A percentile compares a stretch with the other conserved stretches of the same genome.
phyloP scores from a whole-genome alignment of 2,113 vertebrate species.

The Myotis brandtii region DNA sequence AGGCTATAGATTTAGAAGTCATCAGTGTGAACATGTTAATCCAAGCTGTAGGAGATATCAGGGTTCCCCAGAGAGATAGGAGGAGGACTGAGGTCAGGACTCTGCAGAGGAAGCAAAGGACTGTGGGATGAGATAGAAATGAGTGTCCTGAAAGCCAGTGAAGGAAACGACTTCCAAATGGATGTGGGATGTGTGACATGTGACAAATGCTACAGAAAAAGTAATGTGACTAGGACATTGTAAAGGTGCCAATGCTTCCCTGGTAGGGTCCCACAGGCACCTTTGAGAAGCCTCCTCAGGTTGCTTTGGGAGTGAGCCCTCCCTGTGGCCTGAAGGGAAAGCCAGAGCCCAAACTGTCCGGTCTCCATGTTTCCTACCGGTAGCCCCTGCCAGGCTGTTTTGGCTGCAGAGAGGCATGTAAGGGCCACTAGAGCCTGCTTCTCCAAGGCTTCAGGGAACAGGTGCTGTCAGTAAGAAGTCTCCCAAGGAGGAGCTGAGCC shows the following conservation, averaged over 20 bases:
- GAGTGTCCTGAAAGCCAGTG: not conserved
- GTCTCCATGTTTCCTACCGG: not conserved
- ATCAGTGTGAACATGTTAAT: not conserved
- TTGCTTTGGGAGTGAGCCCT: not conserved
- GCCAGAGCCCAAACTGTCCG: not conserved
- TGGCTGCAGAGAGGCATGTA: not conserved
- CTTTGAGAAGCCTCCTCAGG: not conserved
- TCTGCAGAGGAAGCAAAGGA: not conserved
- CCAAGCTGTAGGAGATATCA: not conserved
- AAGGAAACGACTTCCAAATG: not conserved
- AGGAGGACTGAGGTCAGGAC: not conserved
- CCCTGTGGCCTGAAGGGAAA: not conserved
- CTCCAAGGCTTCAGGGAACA: not conserved
- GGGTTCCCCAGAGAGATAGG: not conserved
- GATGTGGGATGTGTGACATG: not conserved
- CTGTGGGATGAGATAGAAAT: not conserved
- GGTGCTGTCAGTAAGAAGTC: not conserved
- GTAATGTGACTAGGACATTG: not conserved
- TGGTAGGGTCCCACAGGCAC: not conserved
- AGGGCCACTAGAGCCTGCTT: not conserved
- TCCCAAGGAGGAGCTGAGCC: not conserved
- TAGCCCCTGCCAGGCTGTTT: not conserved
- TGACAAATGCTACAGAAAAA: not conserved
- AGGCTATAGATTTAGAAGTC: constrained; percentile 4
- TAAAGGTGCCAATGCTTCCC: not conserved